Percentiles rank a stretch among this genome's conserved stretches.
Conservation (phyloP, 2,888 invertebrate species). For the Leptarthrus brevirostris region DNA sequence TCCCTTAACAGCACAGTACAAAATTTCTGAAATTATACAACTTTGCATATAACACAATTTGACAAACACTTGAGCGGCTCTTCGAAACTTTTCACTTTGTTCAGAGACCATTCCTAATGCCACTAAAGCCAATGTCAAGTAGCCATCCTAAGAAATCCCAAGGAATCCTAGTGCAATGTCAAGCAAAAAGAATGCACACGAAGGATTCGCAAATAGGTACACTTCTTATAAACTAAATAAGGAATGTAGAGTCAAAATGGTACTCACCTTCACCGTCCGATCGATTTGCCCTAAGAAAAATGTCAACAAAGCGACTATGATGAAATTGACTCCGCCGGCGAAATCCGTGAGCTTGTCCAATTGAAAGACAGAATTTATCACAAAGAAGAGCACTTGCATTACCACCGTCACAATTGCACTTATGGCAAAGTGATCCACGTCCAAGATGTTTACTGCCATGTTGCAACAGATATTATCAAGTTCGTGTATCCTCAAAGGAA, state of each 20-base stretch:
- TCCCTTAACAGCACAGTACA: too few relatives aligned
- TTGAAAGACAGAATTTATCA: conserved; percentile 85
- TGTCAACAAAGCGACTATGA: conserved; percentile 86
- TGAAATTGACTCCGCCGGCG: conserved; percentile 93
- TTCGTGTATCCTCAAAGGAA: neutral
- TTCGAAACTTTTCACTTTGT: conserved; percentile 13
- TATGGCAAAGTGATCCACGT: conserved; percentile 86
- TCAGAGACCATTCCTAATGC: conserved; percentile 34
- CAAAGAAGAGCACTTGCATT: conserved; percentile 89
- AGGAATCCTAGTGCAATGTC: conserved; percentile 11
- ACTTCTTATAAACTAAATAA: conserved; percentile 20
- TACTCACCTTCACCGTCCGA: conserved; percentile 72
- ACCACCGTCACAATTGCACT: conserved; percentile 86
- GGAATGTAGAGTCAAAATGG: neutral
- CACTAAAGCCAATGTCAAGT: conserved; percentile 41
- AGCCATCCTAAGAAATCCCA: conserved; percentile 20
- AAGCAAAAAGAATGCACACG: neutral
- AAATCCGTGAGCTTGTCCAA: conserved; percentile 93
- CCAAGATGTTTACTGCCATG: conserved; percentile 71
- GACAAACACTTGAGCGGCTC: conserved; percentile 14
- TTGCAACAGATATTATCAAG: conserved; percentile 46
- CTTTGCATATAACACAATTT: conserved; percentile 18
- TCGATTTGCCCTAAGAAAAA: conserved; percentile 87
- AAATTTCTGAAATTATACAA: neutral
- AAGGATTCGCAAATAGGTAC: neutral